A percentile compares a stretch with the other conserved stretches of the same genome.
These are phyloP conservation scores for Phasia obesa DNA, from an alignment of 2,888 invertebrate genomes.

Conservation along the genomic window DNA sequence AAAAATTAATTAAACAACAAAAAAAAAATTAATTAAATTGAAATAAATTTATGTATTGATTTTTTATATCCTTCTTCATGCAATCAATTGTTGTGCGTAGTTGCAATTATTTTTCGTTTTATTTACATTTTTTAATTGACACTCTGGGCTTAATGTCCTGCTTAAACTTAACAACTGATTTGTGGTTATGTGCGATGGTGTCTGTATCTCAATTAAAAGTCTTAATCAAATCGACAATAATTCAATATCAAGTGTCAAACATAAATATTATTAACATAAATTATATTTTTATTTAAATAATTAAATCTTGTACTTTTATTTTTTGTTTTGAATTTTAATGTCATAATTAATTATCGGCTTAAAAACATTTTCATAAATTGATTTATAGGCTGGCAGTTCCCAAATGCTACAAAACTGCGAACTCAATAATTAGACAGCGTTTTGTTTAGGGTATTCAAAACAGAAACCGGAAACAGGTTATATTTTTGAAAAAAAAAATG, in stretches of 20 bases:
- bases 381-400: constrained; percentile 7
- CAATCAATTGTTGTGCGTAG: not conserved
- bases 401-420: not conserved
- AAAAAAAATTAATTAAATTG: constrained; percentile 16
- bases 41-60: constrained; percentile 37
- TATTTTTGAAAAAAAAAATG: too few relatives aligned
- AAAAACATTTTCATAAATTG: not conserved
- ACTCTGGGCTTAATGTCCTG: constrained; percentile 38
- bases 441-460: too few relatives aligned
- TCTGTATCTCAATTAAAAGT: constrained; percentile 5
- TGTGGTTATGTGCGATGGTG: not conserved
- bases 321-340: constrained; percentile 11
- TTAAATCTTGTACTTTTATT: constrained; percentile 18
- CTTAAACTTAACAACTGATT: constrained; percentile 29
- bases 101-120: constrained; percentile 1
- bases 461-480: too few relatives aligned
- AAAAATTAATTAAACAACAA: not conserved
- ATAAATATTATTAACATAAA: constrained; percentile 44
- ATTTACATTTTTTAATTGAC: constrained; percentile 1
- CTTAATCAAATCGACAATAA: constrained; percentile 47
- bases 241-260: constrained; percentile 47
- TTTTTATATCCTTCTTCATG: constrained; percentile 41
- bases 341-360: constrained; percentile 34
- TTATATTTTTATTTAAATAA: constrained; percentile 29
- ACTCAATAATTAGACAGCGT: too few relatives aligned